phyloP scores from a whole-genome alignment of 2,113 vertebrate species.

The Saccopteryx leptura region DNA sequence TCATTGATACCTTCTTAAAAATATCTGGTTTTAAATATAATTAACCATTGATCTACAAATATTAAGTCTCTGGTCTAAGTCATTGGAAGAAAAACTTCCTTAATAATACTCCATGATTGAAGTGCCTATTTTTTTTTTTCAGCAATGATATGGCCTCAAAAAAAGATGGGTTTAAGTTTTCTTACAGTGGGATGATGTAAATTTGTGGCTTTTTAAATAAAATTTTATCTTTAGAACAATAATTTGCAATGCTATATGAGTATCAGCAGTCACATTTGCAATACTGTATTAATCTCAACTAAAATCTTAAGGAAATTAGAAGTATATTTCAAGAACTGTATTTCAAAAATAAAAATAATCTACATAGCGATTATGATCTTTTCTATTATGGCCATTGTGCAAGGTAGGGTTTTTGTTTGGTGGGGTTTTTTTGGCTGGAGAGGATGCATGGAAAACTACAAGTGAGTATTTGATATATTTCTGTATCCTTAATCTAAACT shows the following conservation, averaged over 20 bases:
- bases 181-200: conserved; percentile 40
- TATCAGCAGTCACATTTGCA: conserved; percentile 56
- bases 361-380: conserved; percentile 57
- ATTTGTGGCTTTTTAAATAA: conserved; percentile 46
- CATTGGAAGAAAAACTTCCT: conserved; percentile 62
- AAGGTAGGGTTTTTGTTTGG: conserved; percentile 59
- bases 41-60: conserved; percentile 21
- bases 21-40: conserved; percentile 40
- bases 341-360: conserved; percentile 51
- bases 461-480: conserved; percentile 73
- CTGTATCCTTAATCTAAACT: conserved; percentile 82
- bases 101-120: conserved; percentile 70
- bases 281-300: conserved; percentile 58
- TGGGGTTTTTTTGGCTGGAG: conserved; percentile 25
- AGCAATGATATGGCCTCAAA: conserved; percentile 59
- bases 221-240: conserved; percentile 68
- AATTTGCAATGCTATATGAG: conserved; percentile 48
- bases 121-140: conserved; percentile 77
- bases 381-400: conserved; percentile 81
- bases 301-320: conserved; percentile 69
- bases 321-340: conserved; percentile 64
- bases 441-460: conserved; percentile 38
- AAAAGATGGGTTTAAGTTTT: conserved; percentile 60
- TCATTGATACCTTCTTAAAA: conserved; percentile 42
- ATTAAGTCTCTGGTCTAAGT: conserved; percentile 15